These are phyloP conservation scores for Thereva nobilitata DNA, from an alignment of 2,888 invertebrate species.

Conservation along the genomic window DNA sequence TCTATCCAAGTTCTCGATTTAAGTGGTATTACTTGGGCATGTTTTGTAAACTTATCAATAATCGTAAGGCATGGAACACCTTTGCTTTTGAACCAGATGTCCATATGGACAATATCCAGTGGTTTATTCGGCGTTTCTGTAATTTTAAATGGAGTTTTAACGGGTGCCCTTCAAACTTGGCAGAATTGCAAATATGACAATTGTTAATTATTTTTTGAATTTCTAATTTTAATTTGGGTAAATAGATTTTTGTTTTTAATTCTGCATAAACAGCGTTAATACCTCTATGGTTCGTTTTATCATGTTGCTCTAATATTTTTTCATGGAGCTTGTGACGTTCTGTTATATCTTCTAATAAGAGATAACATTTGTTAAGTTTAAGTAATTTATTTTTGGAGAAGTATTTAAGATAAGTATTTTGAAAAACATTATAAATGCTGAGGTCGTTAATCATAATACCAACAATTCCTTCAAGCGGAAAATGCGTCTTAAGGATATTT, in stretches of 20 bases:
- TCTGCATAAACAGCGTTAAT: neutral
- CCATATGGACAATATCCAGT: conserved; percentile 27
- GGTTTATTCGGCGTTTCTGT: conserved; percentile 27
- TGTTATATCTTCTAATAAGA: conserved; percentile 4
- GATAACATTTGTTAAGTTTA: conserved; percentile 11
- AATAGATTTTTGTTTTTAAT: conserved; percentile 14
- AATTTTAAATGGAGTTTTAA: conserved; percentile 32
- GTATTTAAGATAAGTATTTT: conserved; percentile 16
- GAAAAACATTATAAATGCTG: neutral
- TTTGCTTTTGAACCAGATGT: conserved; percentile 25
- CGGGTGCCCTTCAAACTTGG: conserved; percentile 35
- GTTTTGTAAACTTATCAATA: conserved; percentile 36
- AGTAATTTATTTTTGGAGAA: conserved; percentile 1
- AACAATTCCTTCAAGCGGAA: conserved; percentile 23
- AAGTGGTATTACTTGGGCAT: conserved; percentile 20
- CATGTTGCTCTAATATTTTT: conserved; percentile 8
- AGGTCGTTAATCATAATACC: conserved; percentile 18
- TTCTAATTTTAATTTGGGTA: conserved; percentile 14
- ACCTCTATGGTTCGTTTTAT: conserved; percentile 31
- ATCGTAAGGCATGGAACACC: conserved; percentile 2
- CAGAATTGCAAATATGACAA: conserved; percentile 29
- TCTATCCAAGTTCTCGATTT: conserved; percentile 23
- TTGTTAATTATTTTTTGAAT: conserved; percentile 26
- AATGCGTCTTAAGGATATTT: conserved; percentile 18
- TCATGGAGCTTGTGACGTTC: conserved; percentile 3